Base-by-base conservation (phyloP, 2,888 invertebrate genomes). In the Caenorhabditis plicata region DNA sequence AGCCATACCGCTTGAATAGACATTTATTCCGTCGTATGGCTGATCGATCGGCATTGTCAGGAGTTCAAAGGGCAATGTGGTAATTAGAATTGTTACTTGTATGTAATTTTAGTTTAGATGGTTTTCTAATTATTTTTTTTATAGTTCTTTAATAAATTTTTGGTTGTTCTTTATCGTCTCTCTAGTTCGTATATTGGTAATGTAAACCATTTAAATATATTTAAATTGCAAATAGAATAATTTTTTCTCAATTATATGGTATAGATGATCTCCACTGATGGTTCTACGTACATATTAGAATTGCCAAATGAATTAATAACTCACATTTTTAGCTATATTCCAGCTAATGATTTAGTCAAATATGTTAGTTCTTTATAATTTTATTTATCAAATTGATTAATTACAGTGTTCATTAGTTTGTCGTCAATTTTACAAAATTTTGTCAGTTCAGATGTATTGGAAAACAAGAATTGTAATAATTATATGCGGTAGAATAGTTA, bases 1-100 rank as follows among this genome's bases (percentile, higher is more conserved):
- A 84, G 41, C 87, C 88, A 48, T 96, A 90, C 88, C 87, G 92
- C 45, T 81, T 96, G 55, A 92, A 93, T 38, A 40, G 69, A 33
- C 69, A 69, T 32, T 29, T 69, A 19, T 68, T 68, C 60, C 54
- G 68, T 50, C 87, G 90, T 79, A 84, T 92, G 60, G 92, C 91
- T 0, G 96, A 98, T 85, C 89, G 94, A 82, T 95, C 94, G 82
- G 89, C 90, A 82, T 82, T 96, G 32, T 87, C 90, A 17, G 95
- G 95, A 32, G 88, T 94, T 0, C 92, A 92, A 81, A 86, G 94
- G 81, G 92, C 94, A n/a, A 89, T 90, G 86, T 96, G 95, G 94
- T 89, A 86, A 89, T 47, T 41, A 7, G 25, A n/a, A 25, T 56
- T 31, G 38, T 25, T 45, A 19, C 20, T 3, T 26, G 11, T 36